Evolutionary conservation across 1,140 invertebrate species (phyloP).

Genomic region (Microplitis mediator): DNA sequence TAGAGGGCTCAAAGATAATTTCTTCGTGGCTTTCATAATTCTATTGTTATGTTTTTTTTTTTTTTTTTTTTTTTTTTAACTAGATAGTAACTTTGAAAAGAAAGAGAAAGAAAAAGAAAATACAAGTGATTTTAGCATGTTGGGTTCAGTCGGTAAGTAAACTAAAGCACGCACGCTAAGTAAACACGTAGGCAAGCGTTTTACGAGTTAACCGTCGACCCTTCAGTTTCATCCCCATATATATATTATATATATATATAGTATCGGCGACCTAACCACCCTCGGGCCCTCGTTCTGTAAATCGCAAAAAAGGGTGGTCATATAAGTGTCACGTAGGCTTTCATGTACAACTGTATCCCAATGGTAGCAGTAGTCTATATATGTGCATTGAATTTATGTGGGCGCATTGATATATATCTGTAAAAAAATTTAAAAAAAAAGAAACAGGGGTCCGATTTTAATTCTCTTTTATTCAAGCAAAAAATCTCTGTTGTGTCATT

Average conservation of each 20-base stretch:
- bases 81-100: neutral
- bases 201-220: slow-evolving; percentile 18
- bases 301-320: neutral
- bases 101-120: neutral
- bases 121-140: slow-evolving; percentile 1
- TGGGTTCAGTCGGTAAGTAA: slow-evolving; percentile 9
- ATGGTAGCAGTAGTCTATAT: too few relatives aligned
- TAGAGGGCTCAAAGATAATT: slow-evolving; percentile 25
- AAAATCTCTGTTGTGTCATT: neutral
- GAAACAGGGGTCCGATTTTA: neutral
- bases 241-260: slow-evolving; percentile 12
- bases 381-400: neutral
- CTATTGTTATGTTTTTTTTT: neutral
- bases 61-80: too few relatives aligned
- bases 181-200: slow-evolving; percentile 14
- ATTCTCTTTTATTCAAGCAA: neutral
- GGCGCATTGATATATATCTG: neutral
- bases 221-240: slow-evolving; percentile 10
- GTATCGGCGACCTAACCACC: neutral
- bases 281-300: neutral
- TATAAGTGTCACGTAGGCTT: slow-evolving; percentile 18
- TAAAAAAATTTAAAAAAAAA: neutral
- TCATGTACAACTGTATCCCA: neutral
- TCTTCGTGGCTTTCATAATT: neutral
- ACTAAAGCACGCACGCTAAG: slow-evolving; percentile 23